phyloP scores from a whole-genome alignment of 2,113 vertebrate genomes.

The Eclectus roratus region DNA sequence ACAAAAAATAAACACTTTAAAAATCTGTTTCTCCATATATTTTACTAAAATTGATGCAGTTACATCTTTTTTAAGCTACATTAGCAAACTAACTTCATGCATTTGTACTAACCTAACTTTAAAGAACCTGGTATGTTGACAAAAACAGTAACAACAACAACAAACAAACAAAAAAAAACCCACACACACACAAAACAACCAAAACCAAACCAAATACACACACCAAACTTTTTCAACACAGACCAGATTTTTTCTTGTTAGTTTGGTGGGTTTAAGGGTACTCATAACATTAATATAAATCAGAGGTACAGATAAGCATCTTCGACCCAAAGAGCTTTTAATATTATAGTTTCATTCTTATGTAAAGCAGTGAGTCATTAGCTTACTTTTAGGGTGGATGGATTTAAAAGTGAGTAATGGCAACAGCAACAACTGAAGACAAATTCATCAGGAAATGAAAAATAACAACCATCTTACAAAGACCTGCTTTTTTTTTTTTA shows the following conservation, averaged over 20 bases:
- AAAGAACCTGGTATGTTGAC: not conserved
- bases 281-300: not conserved
- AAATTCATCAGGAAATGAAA: not conserved
- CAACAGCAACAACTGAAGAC: not conserved
- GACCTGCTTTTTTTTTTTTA: not conserved
- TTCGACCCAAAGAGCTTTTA: not conserved
- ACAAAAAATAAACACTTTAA: not conserved
- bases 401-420: not conserved
- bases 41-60: not conserved
- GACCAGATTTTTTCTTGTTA: not conserved
- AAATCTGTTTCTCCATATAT: not conserved
- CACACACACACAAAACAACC: not conserved
- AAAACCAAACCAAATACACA: not conserved
- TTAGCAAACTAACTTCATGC: not conserved
- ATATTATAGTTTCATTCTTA: not conserved
- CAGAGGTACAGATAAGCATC: not conserved
- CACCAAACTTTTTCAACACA: not conserved
- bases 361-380: not conserved
- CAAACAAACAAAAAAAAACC: not conserved
- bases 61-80: not conserved
- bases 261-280: not conserved
- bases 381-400: not conserved
- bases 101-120: not conserved
- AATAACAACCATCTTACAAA: not conserved
- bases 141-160: too few species aligned